Base-by-base conservation (phyloP, 2,113 vertebrate species). In the Rattus rattus region DNA sequence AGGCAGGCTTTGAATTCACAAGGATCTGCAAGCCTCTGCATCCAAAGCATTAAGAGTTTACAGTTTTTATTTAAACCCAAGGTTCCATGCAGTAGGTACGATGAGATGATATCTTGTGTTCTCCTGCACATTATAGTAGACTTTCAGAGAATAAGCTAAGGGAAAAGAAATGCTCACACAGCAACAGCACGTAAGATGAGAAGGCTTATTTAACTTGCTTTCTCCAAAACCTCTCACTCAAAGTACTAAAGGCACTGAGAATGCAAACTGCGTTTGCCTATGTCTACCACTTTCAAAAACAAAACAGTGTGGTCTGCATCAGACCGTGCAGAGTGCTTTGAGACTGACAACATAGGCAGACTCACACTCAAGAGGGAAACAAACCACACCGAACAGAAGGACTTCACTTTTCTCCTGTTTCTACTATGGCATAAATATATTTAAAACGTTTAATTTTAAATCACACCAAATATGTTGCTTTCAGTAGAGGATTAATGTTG, bases 401-500 rank as follows among this genome's bases (percentile, higher is more conserved):
- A 89, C 19, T 76, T 75, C 77, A 54, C 65, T 86, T 87, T 95
- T 67, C 75, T 97, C 26, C 63, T 95, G 0, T 73, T 92, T 80
- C 19, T 96, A 70, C 36, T 86, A 22, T 56, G 36, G 36, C 16
- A 90, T 28, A 96, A 3, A 75, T 75, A 90, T 94, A 72, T 83
- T 69, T 75, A 56, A 72, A 65, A 91, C 22, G 85, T 26, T 43
- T 65, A 89, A 85, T 84, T 93, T 88, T 67, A 89, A 95, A 93
- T 43, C 80, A 94, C 1, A 96, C 63, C 72, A 88, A 95, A 88
- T 63, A 90, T 2, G 77, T 26, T 63, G 16, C 33, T 95, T 88
- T 59, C 43, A 94, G 65, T 47, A 90, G 1, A 94, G 17, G 36
- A 91, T 89, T 92, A 88, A 92, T 90, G 33, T 91, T 39, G 69